These are phyloP conservation scores for Malurus splendens DNA, from an alignment of 2,797 vertebrate genomes.

Conservation along the genomic window DNA sequence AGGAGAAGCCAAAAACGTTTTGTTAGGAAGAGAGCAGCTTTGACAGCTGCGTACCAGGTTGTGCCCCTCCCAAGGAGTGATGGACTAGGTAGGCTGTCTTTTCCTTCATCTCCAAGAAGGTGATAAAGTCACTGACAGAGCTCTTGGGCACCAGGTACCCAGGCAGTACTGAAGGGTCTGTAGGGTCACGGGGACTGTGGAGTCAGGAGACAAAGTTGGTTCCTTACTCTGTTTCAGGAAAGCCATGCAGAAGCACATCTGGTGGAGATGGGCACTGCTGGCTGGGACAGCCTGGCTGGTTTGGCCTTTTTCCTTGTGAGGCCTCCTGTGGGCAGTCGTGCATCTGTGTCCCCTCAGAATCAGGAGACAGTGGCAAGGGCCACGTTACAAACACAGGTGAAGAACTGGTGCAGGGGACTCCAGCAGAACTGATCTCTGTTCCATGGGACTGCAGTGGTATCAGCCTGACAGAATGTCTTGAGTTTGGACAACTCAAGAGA, in stretches of 20 bases:
- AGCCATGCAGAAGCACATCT: background rate
- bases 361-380: background rate
- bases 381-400: background rate
- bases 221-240: background rate
- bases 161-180: background rate
- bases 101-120: background rate
- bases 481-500: background rate
- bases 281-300: background rate
- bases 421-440: background rate
- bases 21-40: background rate
- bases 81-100: background rate
- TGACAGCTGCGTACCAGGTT: background rate
- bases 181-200: rapidly evolving
- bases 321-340: background rate
- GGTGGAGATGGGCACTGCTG: background rate
- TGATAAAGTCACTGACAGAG: background rate
- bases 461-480: background rate
- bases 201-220: background rate
- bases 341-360: background rate
- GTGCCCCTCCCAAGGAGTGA: background rate
- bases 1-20: background rate
- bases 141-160: background rate
- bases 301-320: background rate
- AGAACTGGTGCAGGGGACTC: background rate
- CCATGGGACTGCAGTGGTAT: background rate